Evolutionary conservation across 2,797 vertebrate genomes (phyloP), one percentile per base, ranked within the genome.

Genomic region (Labroides dimidiatus): DNA sequence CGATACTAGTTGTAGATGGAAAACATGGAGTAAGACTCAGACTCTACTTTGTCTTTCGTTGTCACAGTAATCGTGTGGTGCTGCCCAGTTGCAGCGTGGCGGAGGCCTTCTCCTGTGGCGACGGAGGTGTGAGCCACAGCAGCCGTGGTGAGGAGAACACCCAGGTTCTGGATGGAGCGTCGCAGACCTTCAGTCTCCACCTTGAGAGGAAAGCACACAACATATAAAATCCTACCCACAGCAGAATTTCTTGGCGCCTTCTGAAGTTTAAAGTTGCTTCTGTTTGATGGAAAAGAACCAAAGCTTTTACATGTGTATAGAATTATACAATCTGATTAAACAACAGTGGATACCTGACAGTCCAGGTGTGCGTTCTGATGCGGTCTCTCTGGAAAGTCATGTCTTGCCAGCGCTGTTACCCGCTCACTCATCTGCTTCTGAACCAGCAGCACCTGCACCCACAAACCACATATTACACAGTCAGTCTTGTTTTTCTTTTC

Each of bases 391-490:
- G 97, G 97, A 85, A 99, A 98, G 72, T 95, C 94, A 7, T 96
- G 95, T 1, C 92, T 89, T 0, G 96, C 96, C 86, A 98, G 85
- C 1, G 95, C 96, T 0, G 94, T 93, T 42, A 98, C 95, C 9
- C 96, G 93, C 89, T 99, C 97, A 0, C 96, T 94, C 96, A 99
- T 97, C 91, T 98, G 97, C 89, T 99, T 99, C 54, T 95, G 94
- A 49, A 99, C 96, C 15, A 99, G 84, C 78, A 99, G 91, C 71
- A 99, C 97, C 92, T 93, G 19, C 10, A 77, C 24, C 47, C 36
- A 27, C 72, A 74, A 51, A 12, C 82, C 43, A 52, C 7, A 50
- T 6, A 12, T 1, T 7, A 2, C n/a, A 45, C 6, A 15, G 15
- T 33, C 7, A 17, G 12, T 12, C 10, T 1, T 15, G 19, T 23